phyloP scores from a whole-genome alignment of 2,888 invertebrate species.

The Melipona beecheii region DNA sequence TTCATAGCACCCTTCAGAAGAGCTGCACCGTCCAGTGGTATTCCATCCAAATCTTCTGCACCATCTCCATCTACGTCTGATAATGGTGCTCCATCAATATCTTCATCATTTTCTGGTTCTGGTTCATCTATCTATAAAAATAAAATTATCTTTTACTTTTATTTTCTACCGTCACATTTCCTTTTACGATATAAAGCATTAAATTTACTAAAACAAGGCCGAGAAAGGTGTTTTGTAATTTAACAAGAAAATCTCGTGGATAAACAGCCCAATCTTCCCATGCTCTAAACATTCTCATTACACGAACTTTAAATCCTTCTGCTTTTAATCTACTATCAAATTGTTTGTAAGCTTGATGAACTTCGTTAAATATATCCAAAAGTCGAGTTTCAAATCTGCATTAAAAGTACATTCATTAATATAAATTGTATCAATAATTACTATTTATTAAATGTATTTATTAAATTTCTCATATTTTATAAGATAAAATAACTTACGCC shows the following conservation, averaged over 20 bases:
- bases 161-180: not conserved
- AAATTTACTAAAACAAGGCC: constrained; percentile 87
- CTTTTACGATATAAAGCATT: not conserved
- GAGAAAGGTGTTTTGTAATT: constrained; percentile 95
- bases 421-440: constrained; percentile 4
- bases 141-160: constrained; percentile 17
- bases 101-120: constrained; percentile 86
- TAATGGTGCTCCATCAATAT: constrained; percentile 89
- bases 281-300: constrained; percentile 95
- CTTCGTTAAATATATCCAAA: constrained; percentile 90
- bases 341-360: constrained; percentile 89
- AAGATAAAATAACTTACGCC: constrained; percentile 87
- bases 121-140: constrained; percentile 76
- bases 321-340: constrained; percentile 95
- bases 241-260: constrained; percentile 95
- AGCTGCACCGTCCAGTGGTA: constrained; percentile 92
- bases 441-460: constrained; percentile 7
- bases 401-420: constrained; percentile 33
- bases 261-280: constrained; percentile 99
- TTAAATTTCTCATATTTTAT: constrained; percentile 2
- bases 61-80: constrained; percentile 84
- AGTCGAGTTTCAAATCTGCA: constrained; percentile 93
- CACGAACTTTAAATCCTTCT: constrained; percentile 97
- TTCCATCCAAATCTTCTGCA: constrained; percentile 86
- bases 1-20: constrained; percentile 90